Evolutionary conservation across 2,113 vertebrate genomes (phyloP).

Genomic region (Mus musculus): GRCm39 chr10:116029001-116029500

Average conservation of each 20-base stretch:
- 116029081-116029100: constrained; percentile 37
- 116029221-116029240: background rate
- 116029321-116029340: background rate
- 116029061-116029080: constrained; percentile 47
- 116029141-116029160: constrained; percentile 19
- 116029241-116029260: constrained; percentile 13
- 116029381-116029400: background rate
- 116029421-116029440: background rate
- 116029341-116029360: background rate
- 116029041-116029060: constrained; percentile 2
- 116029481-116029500: background rate
- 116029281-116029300: background rate
- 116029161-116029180: background rate
- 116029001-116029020: constrained; percentile 1
- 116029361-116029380: background rate
- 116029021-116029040: background rate
- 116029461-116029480: constrained; percentile 8
- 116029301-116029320: constrained; percentile 21
- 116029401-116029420: background rate
- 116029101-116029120: background rate
- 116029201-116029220: background rate
- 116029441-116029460: background rate
- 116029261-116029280: background rate
- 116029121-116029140: background rate
- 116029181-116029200: background rate